phyloP scores from a whole-genome alignment of 2,888 invertebrate genomes.

The Melanotus villosus region DNA sequence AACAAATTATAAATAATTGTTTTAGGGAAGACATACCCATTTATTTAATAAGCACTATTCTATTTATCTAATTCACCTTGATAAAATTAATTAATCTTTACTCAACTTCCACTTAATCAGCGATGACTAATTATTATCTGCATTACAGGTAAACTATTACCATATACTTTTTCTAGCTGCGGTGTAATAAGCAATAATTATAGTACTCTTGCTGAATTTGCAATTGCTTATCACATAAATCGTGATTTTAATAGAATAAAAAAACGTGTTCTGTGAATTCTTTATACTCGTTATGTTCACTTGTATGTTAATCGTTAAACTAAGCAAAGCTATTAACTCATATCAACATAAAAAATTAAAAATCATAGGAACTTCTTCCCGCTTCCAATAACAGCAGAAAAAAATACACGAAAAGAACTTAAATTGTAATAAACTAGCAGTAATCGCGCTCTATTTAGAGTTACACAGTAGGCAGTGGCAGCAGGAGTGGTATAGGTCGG shows the following conservation, averaged over 20 bases:
- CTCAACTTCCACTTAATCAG: not conserved
- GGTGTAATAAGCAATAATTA: conserved; percentile 20
- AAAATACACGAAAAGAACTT: not conserved
- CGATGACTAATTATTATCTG: conserved; percentile 2
- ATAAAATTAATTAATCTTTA: conserved; percentile 2
- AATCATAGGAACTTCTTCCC: not conserved
- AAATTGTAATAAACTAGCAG: conserved; percentile 19
- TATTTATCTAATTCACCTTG: conserved; percentile 8
- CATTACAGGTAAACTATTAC: conserved; percentile 1
- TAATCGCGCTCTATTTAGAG: conserved; percentile 42
- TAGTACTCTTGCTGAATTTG: conserved; percentile 2
- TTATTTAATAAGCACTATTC: too few species aligned
- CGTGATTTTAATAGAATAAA: conserved; percentile 8
- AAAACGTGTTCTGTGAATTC: conserved; percentile 12
- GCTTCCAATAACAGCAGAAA: not conserved
- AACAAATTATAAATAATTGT: too few species aligned
- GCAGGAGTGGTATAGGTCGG: conserved; percentile 52
- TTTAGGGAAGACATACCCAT: too few species aligned
- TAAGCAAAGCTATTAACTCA: conserved; percentile 15
- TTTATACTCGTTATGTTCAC: conserved; percentile 2
- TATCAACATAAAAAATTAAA: not conserved
- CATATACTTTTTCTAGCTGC: not conserved
- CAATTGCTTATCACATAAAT: conserved; percentile 15
- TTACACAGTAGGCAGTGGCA: conserved; percentile 25
- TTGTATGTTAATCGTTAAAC: conserved; percentile 10